These are phyloP conservation scores for Neodiprion lecontei DNA, from an alignment of 1,140 invertebrate species.

Conservation along the genomic window DNA sequence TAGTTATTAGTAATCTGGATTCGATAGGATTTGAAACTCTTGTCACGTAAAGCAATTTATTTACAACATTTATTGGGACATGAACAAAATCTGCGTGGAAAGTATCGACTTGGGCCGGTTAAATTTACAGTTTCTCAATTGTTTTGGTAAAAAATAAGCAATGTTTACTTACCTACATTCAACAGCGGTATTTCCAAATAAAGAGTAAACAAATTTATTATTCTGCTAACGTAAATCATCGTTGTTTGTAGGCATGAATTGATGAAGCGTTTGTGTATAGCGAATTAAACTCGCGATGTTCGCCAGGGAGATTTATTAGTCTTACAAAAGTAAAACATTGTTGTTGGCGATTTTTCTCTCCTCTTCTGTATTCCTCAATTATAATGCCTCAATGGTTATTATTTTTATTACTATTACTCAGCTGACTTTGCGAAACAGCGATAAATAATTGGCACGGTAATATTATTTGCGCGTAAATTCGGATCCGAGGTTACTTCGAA, in stretches of 20 bases:
- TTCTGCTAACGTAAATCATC: not conserved
- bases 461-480: not conserved
- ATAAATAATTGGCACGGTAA: not conserved
- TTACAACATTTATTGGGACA: too few relatives aligned
- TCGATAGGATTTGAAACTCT: too few relatives aligned
- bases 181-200: too few relatives aligned
- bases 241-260: not conserved
- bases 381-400: too few relatives aligned
- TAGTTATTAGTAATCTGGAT: too few relatives aligned
- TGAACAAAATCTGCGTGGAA: too few relatives aligned
- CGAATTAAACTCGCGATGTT: not conserved
- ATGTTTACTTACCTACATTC: too few relatives aligned
- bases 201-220: not conserved
- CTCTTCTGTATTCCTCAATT: not conserved
- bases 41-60: too few relatives aligned
- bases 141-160: too few relatives aligned
- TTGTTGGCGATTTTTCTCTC: not conserved
- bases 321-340: not conserved
- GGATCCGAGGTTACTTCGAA: too few relatives aligned
- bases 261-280: not conserved
- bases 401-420: not conserved
- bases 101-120: too few relatives aligned
- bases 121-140: too few relatives aligned
- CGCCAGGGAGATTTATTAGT: not conserved
- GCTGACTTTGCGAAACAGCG: not conserved